These are phyloP conservation scores for Acinonyx jubatus DNA, from an alignment of 2,113 vertebrate species.

Conservation along the genomic window DNA sequence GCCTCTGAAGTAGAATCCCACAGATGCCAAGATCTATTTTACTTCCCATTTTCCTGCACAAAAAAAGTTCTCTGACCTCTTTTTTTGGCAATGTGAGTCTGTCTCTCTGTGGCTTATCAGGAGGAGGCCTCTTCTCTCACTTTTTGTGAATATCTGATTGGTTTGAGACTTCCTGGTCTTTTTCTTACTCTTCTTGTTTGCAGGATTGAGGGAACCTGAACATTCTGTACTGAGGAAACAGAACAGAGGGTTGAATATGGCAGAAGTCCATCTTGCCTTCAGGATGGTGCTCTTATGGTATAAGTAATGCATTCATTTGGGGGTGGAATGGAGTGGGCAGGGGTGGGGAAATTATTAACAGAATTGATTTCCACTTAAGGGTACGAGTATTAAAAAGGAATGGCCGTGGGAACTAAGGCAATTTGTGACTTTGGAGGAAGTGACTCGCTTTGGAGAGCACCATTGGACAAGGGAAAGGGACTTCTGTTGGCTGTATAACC, in stretches of 20 bases:
- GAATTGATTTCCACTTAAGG: slow-evolving; percentile 32
- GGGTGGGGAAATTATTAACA: background rate
- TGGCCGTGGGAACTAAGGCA: slow-evolving; percentile 68
- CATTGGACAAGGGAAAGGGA: slow-evolving; percentile 80
- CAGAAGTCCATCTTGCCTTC: slow-evolving; percentile 75
- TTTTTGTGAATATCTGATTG: background rate
- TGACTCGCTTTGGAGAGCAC: slow-evolving; percentile 83
- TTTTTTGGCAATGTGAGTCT: background rate
- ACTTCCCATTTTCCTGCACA: background rate
- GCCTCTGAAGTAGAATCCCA: background rate
- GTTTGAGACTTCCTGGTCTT: background rate
- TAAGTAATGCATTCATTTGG: background rate
- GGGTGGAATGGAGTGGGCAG: background rate
- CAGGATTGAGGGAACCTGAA: background rate
- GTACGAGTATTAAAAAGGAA: slow-evolving; percentile 65
- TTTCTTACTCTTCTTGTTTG: background rate
- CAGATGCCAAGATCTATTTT: background rate
- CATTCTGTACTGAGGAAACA: slow-evolving; percentile 84
- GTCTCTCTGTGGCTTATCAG: background rate
- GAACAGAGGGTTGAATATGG: slow-evolving; percentile 74
- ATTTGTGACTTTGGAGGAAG: slow-evolving; percentile 76
- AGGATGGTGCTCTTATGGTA: slow-evolving; percentile 58
- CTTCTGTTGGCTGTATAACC: slow-evolving; percentile 84
- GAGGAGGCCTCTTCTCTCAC: background rate
- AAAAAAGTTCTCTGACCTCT: background rate